phyloP scores from a whole-genome alignment of 2,113 vertebrate species.

The Dasypus novemcinctus region DNA sequence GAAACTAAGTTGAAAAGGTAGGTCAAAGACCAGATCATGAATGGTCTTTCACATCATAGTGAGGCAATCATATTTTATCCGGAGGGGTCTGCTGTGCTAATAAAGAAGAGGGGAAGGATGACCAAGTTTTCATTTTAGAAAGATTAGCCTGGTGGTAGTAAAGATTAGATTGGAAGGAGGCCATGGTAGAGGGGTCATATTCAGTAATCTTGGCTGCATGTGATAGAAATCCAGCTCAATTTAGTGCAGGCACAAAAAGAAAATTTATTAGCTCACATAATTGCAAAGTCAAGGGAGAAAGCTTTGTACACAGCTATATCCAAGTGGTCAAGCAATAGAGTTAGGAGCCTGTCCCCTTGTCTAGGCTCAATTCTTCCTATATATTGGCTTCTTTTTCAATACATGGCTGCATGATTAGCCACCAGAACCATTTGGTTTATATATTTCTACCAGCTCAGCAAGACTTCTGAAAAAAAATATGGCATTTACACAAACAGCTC shows the following conservation, averaged over 20 bases:
- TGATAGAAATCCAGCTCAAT: not conserved
- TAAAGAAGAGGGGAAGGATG: not conserved
- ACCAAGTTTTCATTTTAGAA: not conserved
- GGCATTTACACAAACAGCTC: not conserved
- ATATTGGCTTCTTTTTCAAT: not conserved
- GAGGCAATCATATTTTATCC: not conserved
- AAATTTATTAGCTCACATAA: not conserved
- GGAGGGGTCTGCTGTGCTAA: not conserved
- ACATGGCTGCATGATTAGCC: not conserved
- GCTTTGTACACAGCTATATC: not conserved
- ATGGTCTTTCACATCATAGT: not conserved
- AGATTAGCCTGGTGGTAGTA: not conserved
- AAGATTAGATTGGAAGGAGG: not conserved
- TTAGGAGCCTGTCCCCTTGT: not conserved
- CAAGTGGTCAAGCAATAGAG: not conserved
- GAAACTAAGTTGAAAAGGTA: not conserved
- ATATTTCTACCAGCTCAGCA: not conserved
- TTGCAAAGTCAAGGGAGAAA: not conserved
- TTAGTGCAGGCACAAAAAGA: not conserved
- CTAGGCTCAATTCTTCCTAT: not conserved
- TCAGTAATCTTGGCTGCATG: not conserved
- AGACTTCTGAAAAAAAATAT: not conserved
- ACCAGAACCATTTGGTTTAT: not conserved
- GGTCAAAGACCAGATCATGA: not conserved
- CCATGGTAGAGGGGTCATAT: not conserved